These are phyloP conservation scores for Dicranocentrus wangi DNA, from an alignment of 2,888 invertebrate genomes.

Conservation along the genomic window DNA sequence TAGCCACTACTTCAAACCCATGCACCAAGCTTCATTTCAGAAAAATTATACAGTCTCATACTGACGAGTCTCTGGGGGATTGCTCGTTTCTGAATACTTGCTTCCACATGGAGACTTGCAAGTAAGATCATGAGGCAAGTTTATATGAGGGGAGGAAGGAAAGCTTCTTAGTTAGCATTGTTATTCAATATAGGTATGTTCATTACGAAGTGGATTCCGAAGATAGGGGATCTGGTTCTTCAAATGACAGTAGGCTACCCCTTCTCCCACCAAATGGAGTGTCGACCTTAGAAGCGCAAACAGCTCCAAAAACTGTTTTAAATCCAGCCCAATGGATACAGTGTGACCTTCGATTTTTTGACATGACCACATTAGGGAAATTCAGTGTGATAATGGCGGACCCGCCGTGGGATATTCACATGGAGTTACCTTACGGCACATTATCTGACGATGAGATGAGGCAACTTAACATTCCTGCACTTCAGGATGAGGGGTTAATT, in stretches of 20 bases:
- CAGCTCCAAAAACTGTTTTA: conserved; percentile 78
- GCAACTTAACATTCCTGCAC: conserved; percentile 91
- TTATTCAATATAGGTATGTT: conserved; percentile 91
- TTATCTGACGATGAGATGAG: conserved; percentile 99
- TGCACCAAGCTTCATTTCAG: conserved; percentile 96
- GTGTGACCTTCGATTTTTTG: conserved; percentile 92
- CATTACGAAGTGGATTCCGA: conserved; percentile 95
- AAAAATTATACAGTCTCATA: conserved; percentile 96
- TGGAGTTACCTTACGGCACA: conserved; percentile 98
- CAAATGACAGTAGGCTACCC: conserved; percentile 19
- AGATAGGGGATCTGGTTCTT: conserved; percentile 31
- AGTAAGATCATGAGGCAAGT: conserved; percentile 78
- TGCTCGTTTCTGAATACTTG: conserved; percentile 98
- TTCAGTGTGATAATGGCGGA: conserved; percentile 99
- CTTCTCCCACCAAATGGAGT: conserved; percentile 29
- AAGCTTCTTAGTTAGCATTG: too few species aligned
- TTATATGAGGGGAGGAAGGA: too few species aligned
- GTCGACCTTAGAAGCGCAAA: conserved; percentile 73
- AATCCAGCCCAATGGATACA: conserved; percentile 97
- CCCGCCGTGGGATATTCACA: conserved; percentile 99
- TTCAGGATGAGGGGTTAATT: conserved; percentile 96
- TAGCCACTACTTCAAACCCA: conserved; percentile 77
- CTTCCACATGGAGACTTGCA: conserved; percentile 99
- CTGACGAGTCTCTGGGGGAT: conserved; percentile 95
- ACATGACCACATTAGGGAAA: conserved; percentile 94